A percentile compares a stretch with the other conserved stretches of the same genome.
Conservation (phyloP, 92 coral and sea anemone species). For the Heliopora coerulea region DNA sequence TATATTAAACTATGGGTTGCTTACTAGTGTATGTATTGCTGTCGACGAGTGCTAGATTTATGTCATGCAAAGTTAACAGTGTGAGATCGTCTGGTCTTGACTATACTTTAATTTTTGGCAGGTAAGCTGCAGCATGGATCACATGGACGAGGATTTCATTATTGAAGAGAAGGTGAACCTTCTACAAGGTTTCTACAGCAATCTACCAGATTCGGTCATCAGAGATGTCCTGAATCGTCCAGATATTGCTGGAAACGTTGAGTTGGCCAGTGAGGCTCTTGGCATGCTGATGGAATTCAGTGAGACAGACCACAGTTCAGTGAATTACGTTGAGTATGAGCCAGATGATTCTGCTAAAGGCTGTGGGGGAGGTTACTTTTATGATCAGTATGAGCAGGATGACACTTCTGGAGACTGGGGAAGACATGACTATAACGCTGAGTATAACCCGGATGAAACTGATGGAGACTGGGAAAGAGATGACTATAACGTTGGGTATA, state of each 20-base stretch:
- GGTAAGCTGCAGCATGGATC: no score
- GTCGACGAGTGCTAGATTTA: no score
- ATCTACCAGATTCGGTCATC: neutral
- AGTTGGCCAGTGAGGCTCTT: neutral
- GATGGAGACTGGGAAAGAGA: neutral
- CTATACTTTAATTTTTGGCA: no score
- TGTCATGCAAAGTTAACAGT: no score
- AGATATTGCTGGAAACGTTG: neutral
- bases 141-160: neutral
- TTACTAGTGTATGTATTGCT: no score
- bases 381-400: neutral
- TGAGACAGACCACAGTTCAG: neutral
- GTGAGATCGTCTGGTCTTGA: no score
- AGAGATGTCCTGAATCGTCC: constrained; percentile 4
- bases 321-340: no score
- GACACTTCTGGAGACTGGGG: neutral
- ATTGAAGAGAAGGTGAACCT: neutral
- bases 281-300: neutral
- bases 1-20: no score
- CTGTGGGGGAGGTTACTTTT: neutral
- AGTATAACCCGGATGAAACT: no score
- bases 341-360: no score
- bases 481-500: neutral
- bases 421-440: neutral
- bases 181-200: neutral